A percentile compares a stretch with the other conserved stretches of the same genome.
Evolutionary conservation across 2,113 vertebrate genomes (phyloP).

Genomic region (Mola mola): DNA sequence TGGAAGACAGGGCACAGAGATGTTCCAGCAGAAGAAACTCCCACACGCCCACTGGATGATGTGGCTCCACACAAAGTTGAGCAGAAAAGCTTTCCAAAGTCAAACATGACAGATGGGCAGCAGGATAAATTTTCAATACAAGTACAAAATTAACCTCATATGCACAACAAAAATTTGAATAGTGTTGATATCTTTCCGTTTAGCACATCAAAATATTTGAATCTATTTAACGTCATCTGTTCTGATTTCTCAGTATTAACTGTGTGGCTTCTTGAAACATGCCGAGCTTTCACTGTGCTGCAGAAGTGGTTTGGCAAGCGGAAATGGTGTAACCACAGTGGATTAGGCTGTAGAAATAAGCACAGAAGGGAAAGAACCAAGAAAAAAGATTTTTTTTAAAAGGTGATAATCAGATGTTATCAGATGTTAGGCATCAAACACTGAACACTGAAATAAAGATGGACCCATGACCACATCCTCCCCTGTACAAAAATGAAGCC

Average conservation of each 20-base stretch:
- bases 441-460: no score
- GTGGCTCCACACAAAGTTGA: neutral
- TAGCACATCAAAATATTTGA: neutral
- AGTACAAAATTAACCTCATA: slow-evolving; percentile 19
- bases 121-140: slow-evolving; percentile 29
- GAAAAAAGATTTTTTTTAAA: neutral
- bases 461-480: no score
- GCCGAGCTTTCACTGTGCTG: neutral
- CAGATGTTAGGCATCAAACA: no score
- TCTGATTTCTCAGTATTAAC: slow-evolving; percentile 14
- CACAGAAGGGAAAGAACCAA: neutral
- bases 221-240: slow-evolving; percentile 5
- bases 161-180: neutral
- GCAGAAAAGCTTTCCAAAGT: slow-evolving; percentile 26
- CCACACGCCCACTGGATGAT: slow-evolving; percentile 8
- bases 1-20: slow-evolving; percentile 10
- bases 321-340: neutral
- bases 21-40: slow-evolving; percentile 17
- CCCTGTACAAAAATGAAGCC: no score
- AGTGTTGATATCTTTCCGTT: neutral
- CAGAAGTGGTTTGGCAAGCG: neutral
- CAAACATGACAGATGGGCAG: slow-evolving; percentile 7
- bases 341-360: slow-evolving; percentile 48
- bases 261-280: neutral
- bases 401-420: no score